A percentile compares a stretch with the other conserved stretches of the same genome.
These are phyloP conservation scores for Julus scandinavius DNA, from an alignment of 2,888 invertebrate genomes.

Conservation along the genomic window DNA sequence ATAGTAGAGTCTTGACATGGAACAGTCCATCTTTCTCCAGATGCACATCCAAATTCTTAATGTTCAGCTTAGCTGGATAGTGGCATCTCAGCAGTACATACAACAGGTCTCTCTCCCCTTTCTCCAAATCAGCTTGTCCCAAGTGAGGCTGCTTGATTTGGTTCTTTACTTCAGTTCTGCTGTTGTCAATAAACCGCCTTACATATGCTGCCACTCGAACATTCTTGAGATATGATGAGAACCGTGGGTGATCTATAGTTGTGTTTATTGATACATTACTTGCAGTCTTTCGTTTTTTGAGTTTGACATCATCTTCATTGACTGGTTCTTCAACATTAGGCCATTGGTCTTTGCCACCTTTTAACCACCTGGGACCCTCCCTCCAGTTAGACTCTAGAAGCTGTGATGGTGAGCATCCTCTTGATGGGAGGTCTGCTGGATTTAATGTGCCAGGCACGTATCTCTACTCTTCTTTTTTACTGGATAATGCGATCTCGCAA, in stretches of 20 bases:
- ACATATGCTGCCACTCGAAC: conserved; percentile 13
- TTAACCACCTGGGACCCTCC: not conserved
- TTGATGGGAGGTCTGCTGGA: not conserved
- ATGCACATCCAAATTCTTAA: not conserved
- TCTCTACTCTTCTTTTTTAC: not conserved
- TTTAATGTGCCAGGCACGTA: not conserved
- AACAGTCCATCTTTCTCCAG: not conserved
- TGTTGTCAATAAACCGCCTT: not conserved
- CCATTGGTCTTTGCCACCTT: not conserved
- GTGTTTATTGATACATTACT: not conserved
- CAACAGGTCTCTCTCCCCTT: not conserved
- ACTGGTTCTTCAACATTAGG: not conserved
- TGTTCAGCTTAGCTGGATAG: not conserved
- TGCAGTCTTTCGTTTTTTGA: not conserved
- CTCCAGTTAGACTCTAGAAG: not conserved
- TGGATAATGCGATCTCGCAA: not conserved
- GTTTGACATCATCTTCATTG: not conserved
- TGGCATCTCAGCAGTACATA: not conserved
- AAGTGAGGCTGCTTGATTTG: too few species aligned
- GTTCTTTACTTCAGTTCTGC: not conserved
- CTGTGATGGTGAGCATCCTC: not conserved
- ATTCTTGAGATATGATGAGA: not conserved
- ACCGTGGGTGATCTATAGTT: not conserved
- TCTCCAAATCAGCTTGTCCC: not conserved
- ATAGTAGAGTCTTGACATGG: not conserved